Conservation (phyloP, 1,140 invertebrate species). For the Druon quercuslanigerum region DNA sequence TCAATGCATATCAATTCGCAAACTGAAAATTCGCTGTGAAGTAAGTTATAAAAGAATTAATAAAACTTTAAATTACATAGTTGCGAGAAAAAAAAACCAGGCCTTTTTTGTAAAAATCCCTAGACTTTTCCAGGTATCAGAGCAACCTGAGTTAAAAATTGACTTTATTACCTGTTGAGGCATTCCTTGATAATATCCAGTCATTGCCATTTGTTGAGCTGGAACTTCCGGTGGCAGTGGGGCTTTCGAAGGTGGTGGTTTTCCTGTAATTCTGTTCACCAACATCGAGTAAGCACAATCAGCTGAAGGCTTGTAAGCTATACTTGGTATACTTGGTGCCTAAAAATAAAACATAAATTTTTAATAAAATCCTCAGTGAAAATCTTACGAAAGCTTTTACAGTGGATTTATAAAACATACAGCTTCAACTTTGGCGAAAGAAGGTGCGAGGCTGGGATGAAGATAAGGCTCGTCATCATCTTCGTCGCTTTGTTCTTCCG, state of each 20-base stretch:
- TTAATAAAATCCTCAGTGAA: conserved; percentile 23
- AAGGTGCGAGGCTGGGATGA: conserved; percentile 85
- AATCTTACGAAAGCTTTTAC: conserved; percentile 4
- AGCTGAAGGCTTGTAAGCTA: conserved; percentile 86
- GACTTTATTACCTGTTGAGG: conserved; percentile 51
- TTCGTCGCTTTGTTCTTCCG: conserved; percentile 75
- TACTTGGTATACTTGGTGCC: conserved; percentile 81
- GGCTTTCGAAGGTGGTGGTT: conserved; percentile 73
- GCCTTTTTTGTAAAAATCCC: too few relatives aligned
- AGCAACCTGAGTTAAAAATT: not conserved
- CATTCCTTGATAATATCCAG: conserved; percentile 64
- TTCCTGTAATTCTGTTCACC: conserved; percentile 88
- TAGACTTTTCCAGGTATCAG: too few relatives aligned
- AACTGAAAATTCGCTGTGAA: too few relatives aligned
- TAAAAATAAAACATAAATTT: conserved; percentile 57
- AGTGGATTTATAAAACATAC: conserved; percentile 71
- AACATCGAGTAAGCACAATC: conserved; percentile 91
- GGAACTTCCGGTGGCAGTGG: conserved; percentile 55
- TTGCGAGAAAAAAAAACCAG: not conserved
- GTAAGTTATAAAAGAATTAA: too few relatives aligned
- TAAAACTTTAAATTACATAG: not conserved
- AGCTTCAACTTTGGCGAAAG: conserved; percentile 76
- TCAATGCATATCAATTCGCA: too few relatives aligned
- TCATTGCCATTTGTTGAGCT: conserved; percentile 54
- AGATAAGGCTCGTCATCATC: conserved; percentile 84